A percentile compares a stretch with the other conserved stretches of the same genome.
Evolutionary conservation across 1,140 invertebrate genomes (phyloP).

Genomic region (Asobara japonica): DNA sequence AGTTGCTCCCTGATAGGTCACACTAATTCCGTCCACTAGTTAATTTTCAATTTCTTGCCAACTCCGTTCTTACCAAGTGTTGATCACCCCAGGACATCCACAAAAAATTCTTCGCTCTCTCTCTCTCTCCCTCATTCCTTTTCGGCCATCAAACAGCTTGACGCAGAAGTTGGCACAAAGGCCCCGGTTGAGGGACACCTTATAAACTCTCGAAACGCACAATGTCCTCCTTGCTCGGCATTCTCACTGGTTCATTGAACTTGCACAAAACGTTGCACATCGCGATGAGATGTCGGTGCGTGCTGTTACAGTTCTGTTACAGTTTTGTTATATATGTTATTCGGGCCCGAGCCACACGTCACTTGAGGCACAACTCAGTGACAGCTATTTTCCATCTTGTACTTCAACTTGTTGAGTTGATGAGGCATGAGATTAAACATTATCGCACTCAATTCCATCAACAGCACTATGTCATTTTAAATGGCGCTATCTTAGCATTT

Average conservation of each 20-base stretch:
- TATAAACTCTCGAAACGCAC: slow-evolving; percentile 12
- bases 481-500: background rate
- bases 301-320: slow-evolving; percentile 12
- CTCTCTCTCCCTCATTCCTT: too few relatives aligned
- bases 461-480: background rate
- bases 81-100: too few relatives aligned
- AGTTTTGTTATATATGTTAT: background rate
- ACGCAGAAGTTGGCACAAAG: background rate
- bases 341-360: background rate
- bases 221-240: slow-evolving; percentile 23
- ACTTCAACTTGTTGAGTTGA: background rate
- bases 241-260: slow-evolving; percentile 26
- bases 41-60: too few relatives aligned
- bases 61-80: too few relatives aligned
- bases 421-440: background rate
- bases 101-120: too few relatives aligned
- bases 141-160: too few relatives aligned
- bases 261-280: slow-evolving; percentile 14
- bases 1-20: too few relatives aligned
- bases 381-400: background rate
- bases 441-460: background rate
- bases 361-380: background rate
- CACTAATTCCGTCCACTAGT: too few relatives aligned
- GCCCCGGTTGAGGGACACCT: background rate
- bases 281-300: background rate